phyloP scores from a whole-genome alignment of 1,140 invertebrate species.

The Bombus impatiens region DNA sequence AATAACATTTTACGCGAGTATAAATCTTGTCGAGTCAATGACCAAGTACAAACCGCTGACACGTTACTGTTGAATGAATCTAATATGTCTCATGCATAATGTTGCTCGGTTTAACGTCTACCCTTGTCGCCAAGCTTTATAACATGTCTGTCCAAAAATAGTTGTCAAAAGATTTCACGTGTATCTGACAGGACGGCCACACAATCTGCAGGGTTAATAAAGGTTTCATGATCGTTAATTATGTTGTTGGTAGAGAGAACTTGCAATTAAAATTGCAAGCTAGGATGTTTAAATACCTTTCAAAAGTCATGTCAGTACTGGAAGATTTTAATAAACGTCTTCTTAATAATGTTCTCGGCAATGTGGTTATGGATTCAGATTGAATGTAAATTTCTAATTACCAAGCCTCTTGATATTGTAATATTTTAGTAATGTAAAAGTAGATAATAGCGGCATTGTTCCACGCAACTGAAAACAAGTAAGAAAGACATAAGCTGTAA shows the following conservation, averaged over 20 bases:
- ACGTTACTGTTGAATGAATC: too few species aligned
- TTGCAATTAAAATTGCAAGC: conserved; percentile 33
- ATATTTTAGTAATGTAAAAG: not conserved
- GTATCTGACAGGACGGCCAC: not conserved
- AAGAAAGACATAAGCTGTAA: not conserved
- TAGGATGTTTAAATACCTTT: not conserved
- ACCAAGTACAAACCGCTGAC: not conserved
- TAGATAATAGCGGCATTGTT: not conserved
- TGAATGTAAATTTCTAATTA: not conserved
- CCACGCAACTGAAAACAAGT: not conserved
- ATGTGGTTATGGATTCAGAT: conserved; percentile 10
- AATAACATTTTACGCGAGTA: not conserved
- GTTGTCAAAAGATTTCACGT: not conserved
- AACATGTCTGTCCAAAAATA: too few species aligned
- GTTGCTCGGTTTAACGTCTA: not conserved
- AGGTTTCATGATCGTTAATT: conserved; percentile 24
- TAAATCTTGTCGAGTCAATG: not conserved
- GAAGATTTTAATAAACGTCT: conserved; percentile 24
- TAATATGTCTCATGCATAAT: not conserved
- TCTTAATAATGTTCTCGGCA: conserved; percentile 28
- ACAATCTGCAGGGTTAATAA: not conserved
- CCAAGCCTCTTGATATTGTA: not conserved
- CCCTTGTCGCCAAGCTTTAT: too few species aligned
- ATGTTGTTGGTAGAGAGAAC: not conserved
- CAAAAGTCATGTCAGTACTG: conserved; percentile 35